Percentiles rank a stretch among this genome's conserved stretches.
Conservation (phyloP, 2,888 invertebrate species). For the Trichogramma evanescens region DNA sequence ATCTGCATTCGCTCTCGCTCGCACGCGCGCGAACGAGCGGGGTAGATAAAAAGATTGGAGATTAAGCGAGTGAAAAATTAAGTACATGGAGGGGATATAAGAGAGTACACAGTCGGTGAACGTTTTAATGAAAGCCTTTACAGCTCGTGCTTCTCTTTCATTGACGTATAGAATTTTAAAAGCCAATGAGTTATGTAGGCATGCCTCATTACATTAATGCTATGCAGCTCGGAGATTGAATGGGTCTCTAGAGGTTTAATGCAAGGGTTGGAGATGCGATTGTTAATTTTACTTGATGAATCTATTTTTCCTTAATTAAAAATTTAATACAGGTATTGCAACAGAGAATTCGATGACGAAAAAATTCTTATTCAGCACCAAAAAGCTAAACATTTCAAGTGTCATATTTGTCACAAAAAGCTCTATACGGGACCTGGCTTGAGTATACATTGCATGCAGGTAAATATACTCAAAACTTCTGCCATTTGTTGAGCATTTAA, state of each 20-base stretch:
- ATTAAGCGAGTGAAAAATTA: too few species aligned
- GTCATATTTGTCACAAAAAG: constrained; percentile 99
- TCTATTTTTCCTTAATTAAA: constrained; percentile 50
- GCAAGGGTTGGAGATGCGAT: constrained; percentile 24
- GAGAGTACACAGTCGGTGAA: too few species aligned
- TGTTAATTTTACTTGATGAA: constrained; percentile 1
- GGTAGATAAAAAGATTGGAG: too few species aligned
- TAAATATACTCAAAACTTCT: constrained; percentile 40
- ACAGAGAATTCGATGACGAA: constrained; percentile 99
- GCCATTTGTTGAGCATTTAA: background rate
- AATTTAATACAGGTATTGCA: constrained; percentile 81
- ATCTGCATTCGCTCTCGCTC: too few species aligned
- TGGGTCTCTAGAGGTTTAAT: background rate
- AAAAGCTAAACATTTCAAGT: constrained; percentile 99
- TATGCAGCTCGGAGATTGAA: too few species aligned
- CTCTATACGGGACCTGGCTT: constrained; percentile 96
- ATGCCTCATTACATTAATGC: too few species aligned
- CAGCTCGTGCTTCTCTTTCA: too few species aligned
- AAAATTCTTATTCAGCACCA: constrained; percentile 99
- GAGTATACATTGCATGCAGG: constrained; percentile 99
- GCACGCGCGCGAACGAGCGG: too few species aligned
- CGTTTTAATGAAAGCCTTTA: too few species aligned
- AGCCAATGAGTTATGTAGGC: too few species aligned
- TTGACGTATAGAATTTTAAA: too few species aligned
- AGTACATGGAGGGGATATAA: too few species aligned